Evolutionary conservation across 2,797 vertebrate species (phyloP), one percentile per base, ranked within the genome.

Genomic region (Steatocranus sp.): DNA sequence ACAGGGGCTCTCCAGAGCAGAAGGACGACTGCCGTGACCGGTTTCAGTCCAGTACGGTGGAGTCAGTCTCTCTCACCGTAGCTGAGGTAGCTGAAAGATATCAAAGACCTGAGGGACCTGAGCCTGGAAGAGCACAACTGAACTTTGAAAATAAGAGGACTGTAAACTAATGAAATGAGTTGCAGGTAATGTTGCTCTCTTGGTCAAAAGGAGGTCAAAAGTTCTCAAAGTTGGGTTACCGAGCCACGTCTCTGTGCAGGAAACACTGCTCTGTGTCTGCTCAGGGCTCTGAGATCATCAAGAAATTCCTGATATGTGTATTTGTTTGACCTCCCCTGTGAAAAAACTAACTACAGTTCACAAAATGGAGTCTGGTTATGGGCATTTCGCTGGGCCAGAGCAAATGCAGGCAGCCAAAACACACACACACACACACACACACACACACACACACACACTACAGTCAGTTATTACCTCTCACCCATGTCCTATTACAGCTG

Each of bases 401-500:
- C 7, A 74, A 78, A 66, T 17, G n/a, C 79, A 73, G 15, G 58
- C 73, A 75, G 46, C 83, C 54, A 15, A 87, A 63, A 80, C 80
- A 78, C 85, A 75, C 66, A 49, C 51, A 63, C 81, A 76, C 70
- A 76, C 51, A 76, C n/a, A 46, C 49, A 61, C 80, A 76, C 63
- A 66, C 54, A 76, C 30, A 80, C 48, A 36, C 70, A 36, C 74
- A 70, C 82, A 77, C 66, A 70, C 51, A 36, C 50, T 51, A 53
- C 84, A 81, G 82, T 73, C 77, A 66, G 81, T 85, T 86, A 87
- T 87, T 83, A 79, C 80, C 82, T 85, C 78, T 86, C 79, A 87
- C 79, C 82, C 61, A 48, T 81, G 84, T 91, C 84, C 86, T 66
- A 87, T 91, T 90, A 91, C 81, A 86, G 83, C 83, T 80, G 78